Evolutionary conservation across 1,140 invertebrate species (phyloP).

Genomic region (Triops cancriformis): DNA sequence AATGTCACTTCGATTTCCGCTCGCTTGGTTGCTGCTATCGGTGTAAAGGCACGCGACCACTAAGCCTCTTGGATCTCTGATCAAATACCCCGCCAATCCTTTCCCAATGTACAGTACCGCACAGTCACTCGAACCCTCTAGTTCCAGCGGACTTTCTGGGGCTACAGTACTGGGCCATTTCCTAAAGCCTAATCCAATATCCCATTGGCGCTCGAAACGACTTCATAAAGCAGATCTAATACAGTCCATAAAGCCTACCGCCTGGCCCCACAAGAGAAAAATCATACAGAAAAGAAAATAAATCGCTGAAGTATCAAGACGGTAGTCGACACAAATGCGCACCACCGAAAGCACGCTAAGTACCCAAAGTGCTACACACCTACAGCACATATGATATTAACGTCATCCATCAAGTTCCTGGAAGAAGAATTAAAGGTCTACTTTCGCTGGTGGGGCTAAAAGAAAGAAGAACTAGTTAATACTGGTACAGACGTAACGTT

Average conservation of each 20-base stretch:
- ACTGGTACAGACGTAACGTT: neutral
- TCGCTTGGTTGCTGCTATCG: neutral
- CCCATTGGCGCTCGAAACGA: neutral
- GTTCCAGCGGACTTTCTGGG: neutral
- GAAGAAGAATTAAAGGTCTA: neutral
- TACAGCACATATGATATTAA: neutral
- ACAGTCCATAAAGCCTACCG: neutral
- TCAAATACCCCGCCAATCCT: neutral
- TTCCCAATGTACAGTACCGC: neutral
- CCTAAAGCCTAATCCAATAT: neutral
- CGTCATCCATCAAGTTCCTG: slow-evolving; percentile 1
- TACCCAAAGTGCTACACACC: no score
- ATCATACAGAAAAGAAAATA: neutral
- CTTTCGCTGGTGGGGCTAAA: neutral
- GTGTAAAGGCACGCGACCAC: neutral
- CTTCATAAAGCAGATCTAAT: neutral
- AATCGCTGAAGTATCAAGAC: neutral
- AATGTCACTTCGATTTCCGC: neutral
- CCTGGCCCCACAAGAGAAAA: neutral
- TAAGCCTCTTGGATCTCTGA: neutral
- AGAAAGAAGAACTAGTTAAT: neutral
- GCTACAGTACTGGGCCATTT: neutral
- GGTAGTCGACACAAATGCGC: neutral
- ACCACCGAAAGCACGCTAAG: neutral
- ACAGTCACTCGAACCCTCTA: no score